Conservation (phyloP, 2,113 vertebrate genomes). For the Amblyornis subalaris region DNA sequence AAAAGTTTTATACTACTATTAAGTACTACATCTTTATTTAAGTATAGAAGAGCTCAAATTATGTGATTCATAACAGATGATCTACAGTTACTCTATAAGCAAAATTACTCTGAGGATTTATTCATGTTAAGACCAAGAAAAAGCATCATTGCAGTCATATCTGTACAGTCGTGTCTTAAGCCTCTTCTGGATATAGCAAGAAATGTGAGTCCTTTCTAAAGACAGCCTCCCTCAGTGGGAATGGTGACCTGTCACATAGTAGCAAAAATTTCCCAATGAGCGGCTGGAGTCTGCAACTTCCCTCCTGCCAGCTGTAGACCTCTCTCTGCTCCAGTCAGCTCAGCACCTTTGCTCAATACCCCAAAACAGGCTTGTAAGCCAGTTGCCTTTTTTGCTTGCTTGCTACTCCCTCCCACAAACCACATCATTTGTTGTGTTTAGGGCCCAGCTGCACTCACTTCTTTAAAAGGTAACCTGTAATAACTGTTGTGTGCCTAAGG, state of each 20-base stretch:
- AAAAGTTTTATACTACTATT: background rate
- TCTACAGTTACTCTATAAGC: background rate
- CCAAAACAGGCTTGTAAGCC: accelerated
- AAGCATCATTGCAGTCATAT: background rate
- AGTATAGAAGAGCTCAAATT: background rate
- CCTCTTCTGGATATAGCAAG: background rate
- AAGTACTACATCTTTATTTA: background rate
- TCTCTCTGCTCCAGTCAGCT: background rate
- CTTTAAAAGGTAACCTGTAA: background rate
- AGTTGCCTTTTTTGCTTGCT: background rate
- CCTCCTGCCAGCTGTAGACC: background rate
- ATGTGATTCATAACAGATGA: background rate
- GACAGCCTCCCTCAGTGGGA: background rate
- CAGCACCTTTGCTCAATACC: background rate
- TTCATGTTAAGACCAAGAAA: background rate
- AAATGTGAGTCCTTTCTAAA: background rate
- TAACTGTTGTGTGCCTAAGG: background rate
- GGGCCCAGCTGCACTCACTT: background rate
- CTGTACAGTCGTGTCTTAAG: background rate
- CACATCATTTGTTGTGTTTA: background rate
- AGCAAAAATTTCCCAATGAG: background rate
- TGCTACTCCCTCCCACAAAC: background rate
- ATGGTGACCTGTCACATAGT: accelerated
- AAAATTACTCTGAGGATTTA: background rate
- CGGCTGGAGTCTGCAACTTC: background rate